Evolutionary conservation across 2,113 vertebrate species (phyloP).

Genomic region (Hydrochoerus hydrochaeris): DNA sequence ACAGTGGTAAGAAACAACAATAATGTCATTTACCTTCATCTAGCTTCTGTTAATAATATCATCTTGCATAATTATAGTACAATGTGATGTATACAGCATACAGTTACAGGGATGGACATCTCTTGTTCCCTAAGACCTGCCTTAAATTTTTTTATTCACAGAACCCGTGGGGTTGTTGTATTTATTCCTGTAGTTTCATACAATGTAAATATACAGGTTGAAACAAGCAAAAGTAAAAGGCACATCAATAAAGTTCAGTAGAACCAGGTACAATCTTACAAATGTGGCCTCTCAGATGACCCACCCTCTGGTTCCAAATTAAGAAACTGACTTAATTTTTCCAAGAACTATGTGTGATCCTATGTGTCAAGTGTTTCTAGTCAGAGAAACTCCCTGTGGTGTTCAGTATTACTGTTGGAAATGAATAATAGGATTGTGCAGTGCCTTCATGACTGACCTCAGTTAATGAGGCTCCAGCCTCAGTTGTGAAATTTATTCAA

Average conservation of each 20-base stretch:
- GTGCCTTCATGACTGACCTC: background rate
- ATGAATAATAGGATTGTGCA: background rate
- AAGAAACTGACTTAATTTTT: background rate
- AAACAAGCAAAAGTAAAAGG: background rate
- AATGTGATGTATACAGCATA: background rate
- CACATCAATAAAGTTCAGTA: background rate
- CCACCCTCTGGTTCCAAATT: background rate
- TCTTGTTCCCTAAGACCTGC: background rate
- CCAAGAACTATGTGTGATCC: background rate
- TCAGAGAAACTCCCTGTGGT: background rate
- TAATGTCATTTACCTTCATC: background rate
- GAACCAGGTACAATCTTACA: background rate
- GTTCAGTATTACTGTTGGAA: background rate
- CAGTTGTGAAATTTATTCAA: background rate
- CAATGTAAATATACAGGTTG: background rate
- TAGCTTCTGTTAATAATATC: background rate
- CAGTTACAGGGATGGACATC: background rate
- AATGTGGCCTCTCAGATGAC: background rate
- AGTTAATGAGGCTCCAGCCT: background rate
- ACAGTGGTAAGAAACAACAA: background rate
- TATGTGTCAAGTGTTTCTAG: background rate
- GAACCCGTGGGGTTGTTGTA: background rate
- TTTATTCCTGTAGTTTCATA: background rate
- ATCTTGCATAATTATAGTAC: background rate
- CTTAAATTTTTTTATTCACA: background rate